phyloP scores from a whole-genome alignment of 2,113 vertebrate genomes.

The Mugil cephalus region DNA sequence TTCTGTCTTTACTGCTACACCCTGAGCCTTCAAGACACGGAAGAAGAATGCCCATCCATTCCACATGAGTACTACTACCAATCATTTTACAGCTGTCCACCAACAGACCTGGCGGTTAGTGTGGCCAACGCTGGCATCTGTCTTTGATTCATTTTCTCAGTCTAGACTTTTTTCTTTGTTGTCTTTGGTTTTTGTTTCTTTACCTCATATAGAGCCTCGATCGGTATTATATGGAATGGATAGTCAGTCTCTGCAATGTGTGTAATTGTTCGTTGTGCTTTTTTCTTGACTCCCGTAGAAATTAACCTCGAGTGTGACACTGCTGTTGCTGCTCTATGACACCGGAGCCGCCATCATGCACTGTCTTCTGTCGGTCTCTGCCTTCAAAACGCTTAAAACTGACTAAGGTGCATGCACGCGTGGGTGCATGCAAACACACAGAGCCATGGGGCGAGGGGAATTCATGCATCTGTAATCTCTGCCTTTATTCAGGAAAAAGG shows the following conservation, averaged over 20 bases:
- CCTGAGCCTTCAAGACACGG: background rate
- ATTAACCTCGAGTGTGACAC: slow-evolving; percentile 34
- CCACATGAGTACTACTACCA: accelerated
- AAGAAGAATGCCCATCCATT: accelerated
- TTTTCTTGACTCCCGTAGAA: slow-evolving; percentile 56
- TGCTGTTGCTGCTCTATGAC: slow-evolving; percentile 76
- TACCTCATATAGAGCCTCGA: too few species aligned
- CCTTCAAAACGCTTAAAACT: slow-evolving; percentile 71
- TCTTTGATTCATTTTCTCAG: background rate
- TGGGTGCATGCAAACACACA: background rate
- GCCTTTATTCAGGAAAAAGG: too few species aligned
- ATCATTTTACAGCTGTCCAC: slow-evolving; percentile 12
- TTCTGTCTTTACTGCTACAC: slow-evolving; percentile 72
- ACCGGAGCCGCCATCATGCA: slow-evolving; percentile 63
- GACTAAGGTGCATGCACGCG: slow-evolving; percentile 32
- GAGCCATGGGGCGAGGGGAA: too few species aligned
- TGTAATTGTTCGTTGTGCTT: background rate
- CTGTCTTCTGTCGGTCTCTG: slow-evolving; percentile 64
- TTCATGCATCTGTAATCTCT: too few species aligned
- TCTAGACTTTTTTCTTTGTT: background rate
- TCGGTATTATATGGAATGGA: too few species aligned
- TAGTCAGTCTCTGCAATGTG: background rate
- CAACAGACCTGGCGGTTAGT: slow-evolving; percentile 39
- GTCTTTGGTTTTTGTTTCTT: too few species aligned
- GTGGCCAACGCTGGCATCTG: background rate